Evolutionary conservation across 2,797 vertebrate genomes (phyloP).

Genomic region (Chrosomus eos): DNA sequence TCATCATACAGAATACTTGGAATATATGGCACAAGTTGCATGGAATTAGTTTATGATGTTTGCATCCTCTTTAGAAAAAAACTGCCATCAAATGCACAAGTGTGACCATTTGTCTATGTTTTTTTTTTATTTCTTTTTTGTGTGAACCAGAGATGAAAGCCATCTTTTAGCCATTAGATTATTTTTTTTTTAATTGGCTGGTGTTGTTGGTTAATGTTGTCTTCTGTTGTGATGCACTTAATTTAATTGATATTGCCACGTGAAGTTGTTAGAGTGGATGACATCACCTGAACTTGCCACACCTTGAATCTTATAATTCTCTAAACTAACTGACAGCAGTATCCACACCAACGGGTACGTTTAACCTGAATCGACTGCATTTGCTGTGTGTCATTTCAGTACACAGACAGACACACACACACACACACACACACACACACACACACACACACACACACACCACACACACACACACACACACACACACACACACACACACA

Average conservation of each 20-base stretch:
- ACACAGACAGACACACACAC: background rate
- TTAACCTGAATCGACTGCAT: conserved; percentile 38
- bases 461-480: conserved; percentile 4
- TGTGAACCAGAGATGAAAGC: background rate
- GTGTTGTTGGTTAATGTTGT: background rate
- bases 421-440: too few relatives aligned
- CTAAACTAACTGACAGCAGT: conserved; percentile 32
- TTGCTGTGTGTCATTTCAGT: conserved; percentile 27
- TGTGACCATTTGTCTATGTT: background rate
- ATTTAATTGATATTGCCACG: background rate
- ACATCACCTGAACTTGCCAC: background rate
- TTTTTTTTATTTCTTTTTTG: too few relatives aligned
- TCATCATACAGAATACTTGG: background rate
- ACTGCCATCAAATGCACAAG: background rate
- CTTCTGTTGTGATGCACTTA: background rate
- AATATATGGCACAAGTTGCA: background rate
- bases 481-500: conserved; percentile 11
- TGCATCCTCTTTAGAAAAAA: background rate
- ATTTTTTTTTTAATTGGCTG: background rate
- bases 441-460: too few relatives aligned
- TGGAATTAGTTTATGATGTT: background rate
- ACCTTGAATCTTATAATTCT: background rate
- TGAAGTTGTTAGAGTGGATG: background rate
- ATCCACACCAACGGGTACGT: conserved; percentile 26
- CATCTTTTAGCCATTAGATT: too few relatives aligned